phyloP scores from a whole-genome alignment of 1,140 invertebrate genomes.

The Procambarus clarkii region DNA sequence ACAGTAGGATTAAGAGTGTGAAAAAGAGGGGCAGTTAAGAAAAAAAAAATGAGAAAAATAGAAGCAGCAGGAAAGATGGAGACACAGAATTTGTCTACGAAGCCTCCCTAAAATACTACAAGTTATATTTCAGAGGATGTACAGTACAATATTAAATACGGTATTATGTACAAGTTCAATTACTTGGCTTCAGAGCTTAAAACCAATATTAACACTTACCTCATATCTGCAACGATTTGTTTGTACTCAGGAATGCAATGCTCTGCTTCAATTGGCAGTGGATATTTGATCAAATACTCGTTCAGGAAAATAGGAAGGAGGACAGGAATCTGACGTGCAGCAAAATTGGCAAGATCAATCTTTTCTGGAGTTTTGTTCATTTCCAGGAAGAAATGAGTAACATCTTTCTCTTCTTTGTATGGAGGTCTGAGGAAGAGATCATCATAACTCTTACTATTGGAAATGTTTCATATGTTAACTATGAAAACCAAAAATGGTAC shows the following conservation, averaged over 20 bases:
- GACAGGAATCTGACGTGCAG: conserved; percentile 77
- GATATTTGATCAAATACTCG: conserved; percentile 77
- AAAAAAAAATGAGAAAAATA: too few relatives aligned
- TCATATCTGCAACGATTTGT: conserved; percentile 44
- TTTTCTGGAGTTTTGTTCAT: conserved; percentile 77
- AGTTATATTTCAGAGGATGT: neutral
- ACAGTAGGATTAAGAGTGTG: too few relatives aligned
- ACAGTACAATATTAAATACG: too few relatives aligned
- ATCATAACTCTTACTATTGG: too few relatives aligned
- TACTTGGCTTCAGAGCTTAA: neutral
- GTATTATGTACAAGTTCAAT: neutral
- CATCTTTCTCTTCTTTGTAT: conserved; percentile 74
- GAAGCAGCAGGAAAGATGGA: too few relatives aligned
- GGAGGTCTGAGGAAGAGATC: conserved; percentile 73
- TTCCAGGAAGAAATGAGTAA: conserved; percentile 80
- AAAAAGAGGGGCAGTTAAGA: too few relatives aligned
- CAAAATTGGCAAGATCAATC: conserved; percentile 78
- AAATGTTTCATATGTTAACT: neutral
- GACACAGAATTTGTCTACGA: too few relatives aligned
- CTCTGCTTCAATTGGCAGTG: conserved; percentile 72
- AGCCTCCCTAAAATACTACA: too few relatives aligned
- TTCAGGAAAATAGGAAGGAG: conserved; percentile 80
- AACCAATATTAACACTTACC: conserved; percentile 5
- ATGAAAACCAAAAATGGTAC: too few relatives aligned
- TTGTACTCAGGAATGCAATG: conserved; percentile 49